Conservation (phyloP, 2,888 invertebrate genomes). For the Pandemis heparana region DNA sequence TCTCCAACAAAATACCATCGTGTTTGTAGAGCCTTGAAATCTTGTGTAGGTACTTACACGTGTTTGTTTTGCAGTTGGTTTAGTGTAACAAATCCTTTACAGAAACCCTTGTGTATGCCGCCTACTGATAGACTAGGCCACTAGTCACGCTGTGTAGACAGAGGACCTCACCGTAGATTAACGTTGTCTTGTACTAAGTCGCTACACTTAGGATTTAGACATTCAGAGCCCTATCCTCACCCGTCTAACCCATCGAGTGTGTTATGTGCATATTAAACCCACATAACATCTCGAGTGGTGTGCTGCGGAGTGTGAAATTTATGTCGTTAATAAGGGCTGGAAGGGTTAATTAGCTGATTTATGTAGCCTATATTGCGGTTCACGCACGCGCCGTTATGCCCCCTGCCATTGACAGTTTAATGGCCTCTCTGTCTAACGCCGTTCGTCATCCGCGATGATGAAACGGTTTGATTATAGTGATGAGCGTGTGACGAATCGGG, state of each 20-base stretch:
- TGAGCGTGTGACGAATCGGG: conserved; percentile 57
- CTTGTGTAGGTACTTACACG: neutral
- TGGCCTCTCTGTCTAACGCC: conserved; percentile 54
- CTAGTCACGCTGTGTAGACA: conserved; percentile 37
- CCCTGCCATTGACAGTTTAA: conserved; percentile 77
- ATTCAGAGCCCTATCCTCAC: conserved; percentile 8
- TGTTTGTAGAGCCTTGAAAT: neutral
- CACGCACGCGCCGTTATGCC: conserved; percentile 68
- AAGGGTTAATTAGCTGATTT: conserved; percentile 84
- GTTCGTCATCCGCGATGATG: conserved; percentile 52
- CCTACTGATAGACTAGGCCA: conserved; percentile 5
- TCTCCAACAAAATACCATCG: neutral
- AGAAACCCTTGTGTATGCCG: neutral
- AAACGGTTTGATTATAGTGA: conserved; percentile 57
- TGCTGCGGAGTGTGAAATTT: conserved; percentile 77
- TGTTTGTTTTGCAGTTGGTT: neutral
- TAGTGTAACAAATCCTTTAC: neutral
- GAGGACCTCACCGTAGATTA: conserved; percentile 51
- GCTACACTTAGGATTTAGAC: conserved; percentile 21
- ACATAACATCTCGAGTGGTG: conserved; percentile 73
- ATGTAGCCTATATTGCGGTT: conserved; percentile 74
- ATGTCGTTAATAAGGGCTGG: conserved; percentile 82
- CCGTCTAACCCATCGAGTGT: conserved; percentile 36
- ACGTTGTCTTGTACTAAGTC: conserved; percentile 51
- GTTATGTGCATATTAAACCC: conserved; percentile 74